These are phyloP conservation scores for Stenurella melanura DNA, from an alignment of 2,888 invertebrate genomes.

Conservation along the genomic window DNA sequence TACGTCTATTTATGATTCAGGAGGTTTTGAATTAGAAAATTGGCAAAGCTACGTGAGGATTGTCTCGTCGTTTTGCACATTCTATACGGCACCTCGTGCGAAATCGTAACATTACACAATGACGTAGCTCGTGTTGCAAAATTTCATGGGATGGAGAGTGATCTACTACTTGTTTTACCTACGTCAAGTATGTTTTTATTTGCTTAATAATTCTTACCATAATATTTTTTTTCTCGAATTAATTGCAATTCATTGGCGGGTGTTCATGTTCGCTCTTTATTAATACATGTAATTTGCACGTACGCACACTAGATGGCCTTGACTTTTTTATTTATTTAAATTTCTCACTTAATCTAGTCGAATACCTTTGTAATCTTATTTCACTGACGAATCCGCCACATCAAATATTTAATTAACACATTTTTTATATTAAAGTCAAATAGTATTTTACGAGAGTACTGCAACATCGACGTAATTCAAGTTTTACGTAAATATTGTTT, in stretches of 20 bases:
- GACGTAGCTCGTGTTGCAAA: constrained; percentile 11
- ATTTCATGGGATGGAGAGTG: constrained; percentile 15
- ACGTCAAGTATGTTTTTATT: constrained; percentile 37
- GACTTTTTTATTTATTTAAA: constrained; percentile 48
- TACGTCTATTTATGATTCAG: constrained; percentile 57
- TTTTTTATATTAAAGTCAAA: not conserved
- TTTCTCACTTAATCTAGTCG: constrained; percentile 14
- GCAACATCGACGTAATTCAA: not conserved
- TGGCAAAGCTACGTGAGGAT: constrained; percentile 62
- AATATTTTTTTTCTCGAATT: constrained; percentile 16
- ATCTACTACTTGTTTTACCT: constrained; percentile 21
- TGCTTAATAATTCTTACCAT: constrained; percentile 32
- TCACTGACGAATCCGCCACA: not conserved
- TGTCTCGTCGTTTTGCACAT: constrained; percentile 57
- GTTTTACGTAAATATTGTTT: not conserved
- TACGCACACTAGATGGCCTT: constrained; percentile 47
- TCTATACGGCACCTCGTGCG: constrained; percentile 30
- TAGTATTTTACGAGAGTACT: too few species aligned
- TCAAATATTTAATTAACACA: constrained; percentile 23
- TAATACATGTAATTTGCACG: constrained; percentile 46
- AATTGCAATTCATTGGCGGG: constrained; percentile 37
- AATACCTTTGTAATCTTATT: not conserved
- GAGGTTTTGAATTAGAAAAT: constrained; percentile 61
- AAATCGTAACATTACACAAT: constrained; percentile 39
- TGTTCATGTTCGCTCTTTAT: constrained; percentile 40